A percentile compares a stretch with the other conserved stretches of the same genome.
phyloP scores from a whole-genome alignment of 2,888 invertebrate genomes.

The Drosophila merina region DNA sequence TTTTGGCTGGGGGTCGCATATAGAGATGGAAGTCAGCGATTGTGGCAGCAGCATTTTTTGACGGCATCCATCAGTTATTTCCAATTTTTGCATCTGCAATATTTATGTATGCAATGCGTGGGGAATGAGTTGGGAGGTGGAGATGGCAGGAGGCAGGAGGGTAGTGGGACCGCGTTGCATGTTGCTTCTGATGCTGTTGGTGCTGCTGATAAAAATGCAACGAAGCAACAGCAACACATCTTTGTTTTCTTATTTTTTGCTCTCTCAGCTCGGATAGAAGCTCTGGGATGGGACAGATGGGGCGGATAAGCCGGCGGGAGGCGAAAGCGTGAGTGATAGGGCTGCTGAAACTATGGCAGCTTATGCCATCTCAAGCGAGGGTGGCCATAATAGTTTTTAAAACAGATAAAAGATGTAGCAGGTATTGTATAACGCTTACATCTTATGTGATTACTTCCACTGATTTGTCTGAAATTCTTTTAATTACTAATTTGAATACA shows the following conservation, averaged over 20 bases:
- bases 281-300: neutral
- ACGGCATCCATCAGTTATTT: constrained; percentile 77
- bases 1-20: constrained; percentile 6
- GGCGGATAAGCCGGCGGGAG: constrained; percentile 43
- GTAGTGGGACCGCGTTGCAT: constrained; percentile 13
- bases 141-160: neutral
- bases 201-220: constrained; percentile 51
- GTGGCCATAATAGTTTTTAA: constrained; percentile 4
- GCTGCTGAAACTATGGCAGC: constrained; percentile 66
- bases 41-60: constrained; percentile 65
- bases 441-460: no score
- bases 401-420: neutral
- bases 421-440: neutral
- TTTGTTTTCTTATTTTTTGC: constrained; percentile 26
- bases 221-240: constrained; percentile 31
- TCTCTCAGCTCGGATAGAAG: neutral
- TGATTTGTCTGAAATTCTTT: no score
- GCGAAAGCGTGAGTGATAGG: constrained; percentile 67
- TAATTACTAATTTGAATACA: no score
- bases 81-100: constrained; percentile 74
- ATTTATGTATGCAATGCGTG: constrained; percentile 60
- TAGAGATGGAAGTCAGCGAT: constrained; percentile 29
- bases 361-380: constrained; percentile 26
- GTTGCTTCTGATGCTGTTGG: neutral
- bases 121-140: neutral